Percentiles rank a stretch among this genome's conserved stretches.
phyloP scores from a whole-genome alignment of 2,113 vertebrate species.

The Climacteris rufus region DNA sequence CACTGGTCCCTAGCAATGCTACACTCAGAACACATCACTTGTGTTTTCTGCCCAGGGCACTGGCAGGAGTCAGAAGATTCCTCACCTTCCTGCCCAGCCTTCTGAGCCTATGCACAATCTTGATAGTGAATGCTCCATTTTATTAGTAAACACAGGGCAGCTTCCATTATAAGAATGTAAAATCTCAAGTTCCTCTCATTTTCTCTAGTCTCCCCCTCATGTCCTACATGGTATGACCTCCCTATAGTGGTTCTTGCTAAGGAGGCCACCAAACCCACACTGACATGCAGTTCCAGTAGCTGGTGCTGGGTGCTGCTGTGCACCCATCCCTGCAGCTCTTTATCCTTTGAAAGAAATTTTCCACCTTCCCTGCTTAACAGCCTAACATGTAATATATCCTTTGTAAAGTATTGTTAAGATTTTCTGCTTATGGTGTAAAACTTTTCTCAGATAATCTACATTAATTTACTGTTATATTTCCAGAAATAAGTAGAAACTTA shows the following conservation, averaged over 20 bases:
- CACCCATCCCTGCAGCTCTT: background rate
- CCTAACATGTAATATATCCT: background rate
- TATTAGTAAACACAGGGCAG: background rate
- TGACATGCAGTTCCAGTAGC: background rate
- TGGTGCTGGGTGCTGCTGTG: background rate
- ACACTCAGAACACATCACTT: background rate
- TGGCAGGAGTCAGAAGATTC: background rate
- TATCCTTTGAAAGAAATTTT: background rate
- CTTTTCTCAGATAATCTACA: background rate
- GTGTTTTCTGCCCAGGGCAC: accelerated
- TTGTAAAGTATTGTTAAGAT: background rate
- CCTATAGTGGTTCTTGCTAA: background rate
- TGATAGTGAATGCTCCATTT: background rate
- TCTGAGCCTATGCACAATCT: background rate
- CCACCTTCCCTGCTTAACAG: background rate
- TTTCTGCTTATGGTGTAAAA: background rate
- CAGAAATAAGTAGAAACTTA: background rate
- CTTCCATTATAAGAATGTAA: background rate
- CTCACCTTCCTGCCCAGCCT: background rate
- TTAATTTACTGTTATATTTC: background rate
- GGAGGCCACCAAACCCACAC: background rate
- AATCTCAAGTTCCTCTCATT: background rate
- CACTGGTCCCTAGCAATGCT: background rate
- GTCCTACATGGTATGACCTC: background rate
- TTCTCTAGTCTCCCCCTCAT: background rate